These are phyloP conservation scores for Toxotes chatareus DNA, from an alignment of 2,113 vertebrate species.

Conservation along the genomic window DNA sequence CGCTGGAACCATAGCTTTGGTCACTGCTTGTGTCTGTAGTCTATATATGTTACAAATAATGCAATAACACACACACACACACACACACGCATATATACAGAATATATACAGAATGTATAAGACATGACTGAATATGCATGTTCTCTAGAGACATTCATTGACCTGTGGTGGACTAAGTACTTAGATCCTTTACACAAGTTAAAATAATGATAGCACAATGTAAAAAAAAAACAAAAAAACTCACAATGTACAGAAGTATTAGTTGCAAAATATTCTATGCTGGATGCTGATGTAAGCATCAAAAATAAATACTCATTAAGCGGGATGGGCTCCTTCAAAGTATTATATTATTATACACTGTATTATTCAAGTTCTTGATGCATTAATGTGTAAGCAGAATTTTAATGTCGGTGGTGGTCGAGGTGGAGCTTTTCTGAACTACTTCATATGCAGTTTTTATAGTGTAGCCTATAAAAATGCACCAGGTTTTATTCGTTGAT, in stretches of 20 bases:
- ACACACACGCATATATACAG: no score
- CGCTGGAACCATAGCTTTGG: constrained; percentile 30
- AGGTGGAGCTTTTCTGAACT: neutral
- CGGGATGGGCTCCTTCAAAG: neutral
- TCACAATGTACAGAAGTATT: neutral
- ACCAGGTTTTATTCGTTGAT: neutral
- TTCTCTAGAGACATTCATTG: neutral
- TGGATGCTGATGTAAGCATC: neutral
- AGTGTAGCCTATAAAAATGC: neutral
- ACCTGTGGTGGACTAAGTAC: neutral
- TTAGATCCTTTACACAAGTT: neutral
- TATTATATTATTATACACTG: neutral
- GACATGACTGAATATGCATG: neutral
- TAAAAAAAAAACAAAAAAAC: neutral
- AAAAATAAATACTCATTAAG: neutral
- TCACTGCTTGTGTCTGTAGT: neutral
- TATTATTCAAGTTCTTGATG: neutral
- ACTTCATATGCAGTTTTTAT: neutral
- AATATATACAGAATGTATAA: no score
- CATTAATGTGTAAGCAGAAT: neutral
- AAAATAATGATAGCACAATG: neutral
- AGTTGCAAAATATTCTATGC: neutral
- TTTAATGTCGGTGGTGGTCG: neutral
- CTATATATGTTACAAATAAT: constrained; percentile 21
- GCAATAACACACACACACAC: no score